phyloP scores from a whole-genome alignment of 2,113 vertebrate species.

The Oreochromis niloticus region DNA sequence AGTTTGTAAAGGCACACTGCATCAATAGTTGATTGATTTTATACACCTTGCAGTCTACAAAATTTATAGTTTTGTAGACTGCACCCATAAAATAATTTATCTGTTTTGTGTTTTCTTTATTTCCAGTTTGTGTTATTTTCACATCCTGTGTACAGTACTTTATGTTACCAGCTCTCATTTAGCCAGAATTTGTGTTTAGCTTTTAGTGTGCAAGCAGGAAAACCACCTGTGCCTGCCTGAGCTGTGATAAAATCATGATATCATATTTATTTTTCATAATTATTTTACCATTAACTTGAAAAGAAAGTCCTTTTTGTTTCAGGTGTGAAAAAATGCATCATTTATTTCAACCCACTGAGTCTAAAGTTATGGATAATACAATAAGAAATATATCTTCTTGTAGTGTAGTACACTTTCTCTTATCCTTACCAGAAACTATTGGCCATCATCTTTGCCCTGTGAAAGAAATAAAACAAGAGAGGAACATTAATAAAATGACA shows the following conservation, averaged over 20 bases:
- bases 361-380: background rate
- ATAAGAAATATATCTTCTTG: background rate
- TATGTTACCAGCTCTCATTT: background rate
- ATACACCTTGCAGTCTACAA: no score
- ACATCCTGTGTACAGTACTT: background rate
- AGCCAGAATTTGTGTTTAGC: background rate
- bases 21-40: fast-evolving
- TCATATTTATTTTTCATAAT: background rate
- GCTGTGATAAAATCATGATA: background rate
- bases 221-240: background rate
- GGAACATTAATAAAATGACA: background rate
- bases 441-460: conserved; percentile 75
- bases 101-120: fast-evolving
- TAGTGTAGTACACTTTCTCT: background rate
- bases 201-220: background rate
- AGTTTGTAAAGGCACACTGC: background rate
- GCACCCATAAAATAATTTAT: background rate
- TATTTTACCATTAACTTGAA: background rate
- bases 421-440: conserved; percentile 75
- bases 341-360: background rate
- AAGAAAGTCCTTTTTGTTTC: background rate
- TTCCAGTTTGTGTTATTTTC: background rate
- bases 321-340: background rate
- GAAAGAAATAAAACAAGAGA: background rate
- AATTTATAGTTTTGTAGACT: background rate